A percentile compares a stretch with the other conserved stretches of the same genome.
Evolutionary conservation across 1,140 invertebrate genomes (phyloP).

Genomic region (Drosophila triauraria): DNA sequence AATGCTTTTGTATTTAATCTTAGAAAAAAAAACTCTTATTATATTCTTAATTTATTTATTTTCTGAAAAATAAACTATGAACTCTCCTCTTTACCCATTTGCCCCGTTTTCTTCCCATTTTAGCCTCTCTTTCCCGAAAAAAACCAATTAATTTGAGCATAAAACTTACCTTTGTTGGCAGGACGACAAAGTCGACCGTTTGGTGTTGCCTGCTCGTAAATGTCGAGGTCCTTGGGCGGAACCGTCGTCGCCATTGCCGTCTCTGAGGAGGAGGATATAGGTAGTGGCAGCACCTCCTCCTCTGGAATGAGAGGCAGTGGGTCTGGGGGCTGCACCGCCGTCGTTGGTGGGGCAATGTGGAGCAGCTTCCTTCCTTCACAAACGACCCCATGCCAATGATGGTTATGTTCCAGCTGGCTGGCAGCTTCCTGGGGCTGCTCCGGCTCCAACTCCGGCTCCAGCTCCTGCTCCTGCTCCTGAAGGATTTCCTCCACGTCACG

Average conservation of each 20-base stretch:
- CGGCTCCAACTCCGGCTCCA: conserved; percentile 11
- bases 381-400: conserved; percentile 82
- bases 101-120: not conserved
- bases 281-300: conserved; percentile 15
- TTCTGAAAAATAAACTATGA: not conserved
- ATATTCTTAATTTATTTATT: not conserved
- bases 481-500: conserved; percentile 60
- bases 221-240: conserved; percentile 54
- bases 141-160: conserved; percentile 41
- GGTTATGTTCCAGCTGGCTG: conserved; percentile 62
- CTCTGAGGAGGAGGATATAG: not conserved
- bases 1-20: too few relatives aligned
- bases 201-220: conserved; percentile 60
- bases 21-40: too few relatives aligned
- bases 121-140: not conserved
- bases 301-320: not conserved
- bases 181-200: conserved; percentile 56
- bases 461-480: conserved; percentile 29
- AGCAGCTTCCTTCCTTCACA: conserved; percentile 61
- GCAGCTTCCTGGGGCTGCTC: conserved; percentile 27
- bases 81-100: not conserved
- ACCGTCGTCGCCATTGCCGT: not conserved
- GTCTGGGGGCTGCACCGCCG: not conserved
- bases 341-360: conserved; percentile 1
- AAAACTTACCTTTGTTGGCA: conserved; percentile 72